These are phyloP conservation scores for Elaphurus davidianus DNA, from an alignment of 2,113 vertebrate species.

Conservation along the genomic window DNA sequence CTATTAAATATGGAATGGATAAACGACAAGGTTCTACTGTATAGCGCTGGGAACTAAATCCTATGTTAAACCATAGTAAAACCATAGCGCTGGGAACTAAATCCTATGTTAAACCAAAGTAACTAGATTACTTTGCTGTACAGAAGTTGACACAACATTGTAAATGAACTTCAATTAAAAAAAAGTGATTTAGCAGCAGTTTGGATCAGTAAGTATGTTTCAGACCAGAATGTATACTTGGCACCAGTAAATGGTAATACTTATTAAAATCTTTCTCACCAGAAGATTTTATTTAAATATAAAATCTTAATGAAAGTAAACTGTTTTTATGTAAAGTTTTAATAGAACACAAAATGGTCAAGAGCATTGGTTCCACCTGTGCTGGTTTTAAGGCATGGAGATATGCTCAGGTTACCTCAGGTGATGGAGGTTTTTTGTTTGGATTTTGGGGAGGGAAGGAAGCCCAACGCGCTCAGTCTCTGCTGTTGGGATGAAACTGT, in stretches of 20 bases:
- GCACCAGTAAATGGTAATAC: background rate
- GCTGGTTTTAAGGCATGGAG: background rate
- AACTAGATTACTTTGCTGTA: background rate
- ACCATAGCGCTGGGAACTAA: background rate
- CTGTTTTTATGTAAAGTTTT: background rate
- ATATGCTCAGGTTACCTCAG: background rate
- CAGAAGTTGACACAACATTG: background rate
- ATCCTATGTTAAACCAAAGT: background rate
- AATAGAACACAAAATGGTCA: background rate
- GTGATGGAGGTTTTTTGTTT: background rate
- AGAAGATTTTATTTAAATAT: background rate
- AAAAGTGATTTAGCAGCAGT: background rate
- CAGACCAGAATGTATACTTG: background rate
- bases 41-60: background rate
- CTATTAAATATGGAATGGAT: background rate
- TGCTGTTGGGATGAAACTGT: background rate
- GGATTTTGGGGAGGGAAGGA: background rate
- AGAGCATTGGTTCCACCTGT: background rate
- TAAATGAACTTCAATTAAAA: background rate
- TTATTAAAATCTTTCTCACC: background rate
- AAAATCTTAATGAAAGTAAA: background rate
- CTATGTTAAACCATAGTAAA: background rate
- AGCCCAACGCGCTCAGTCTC: background rate
- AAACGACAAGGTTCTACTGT: background rate
- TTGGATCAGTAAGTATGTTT: background rate